phyloP scores from a whole-genome alignment of 2,113 vertebrate species.

The Uropsilus gracilis region DNA sequence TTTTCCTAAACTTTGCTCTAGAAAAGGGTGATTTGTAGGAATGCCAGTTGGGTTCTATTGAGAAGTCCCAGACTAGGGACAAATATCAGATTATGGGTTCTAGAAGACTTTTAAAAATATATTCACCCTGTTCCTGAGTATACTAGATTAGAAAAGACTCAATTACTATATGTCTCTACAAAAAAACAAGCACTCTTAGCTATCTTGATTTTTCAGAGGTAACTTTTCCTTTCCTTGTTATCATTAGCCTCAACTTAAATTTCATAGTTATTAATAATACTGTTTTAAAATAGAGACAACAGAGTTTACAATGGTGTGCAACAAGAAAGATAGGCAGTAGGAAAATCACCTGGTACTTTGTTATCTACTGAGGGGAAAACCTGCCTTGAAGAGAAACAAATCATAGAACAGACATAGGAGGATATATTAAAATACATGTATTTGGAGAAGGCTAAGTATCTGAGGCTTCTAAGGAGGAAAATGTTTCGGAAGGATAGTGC shows the following conservation, averaged over 20 bases:
- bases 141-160: background rate
- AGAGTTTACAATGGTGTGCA: background rate
- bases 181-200: background rate
- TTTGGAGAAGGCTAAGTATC: background rate
- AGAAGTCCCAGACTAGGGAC: background rate
- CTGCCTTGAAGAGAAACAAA: background rate
- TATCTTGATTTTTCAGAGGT: background rate
- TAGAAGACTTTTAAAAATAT: background rate
- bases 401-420: background rate
- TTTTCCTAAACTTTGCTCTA: background rate
- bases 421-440: too few relatives aligned
- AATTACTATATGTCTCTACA: background rate
- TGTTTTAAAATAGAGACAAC: background rate
- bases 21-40: background rate
- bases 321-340: background rate
- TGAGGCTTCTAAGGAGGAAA: background rate
- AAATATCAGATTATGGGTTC: background rate
- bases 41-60: background rate
- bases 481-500: background rate
- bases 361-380: background rate
- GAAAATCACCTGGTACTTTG: background rate
- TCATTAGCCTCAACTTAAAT: constrained; percentile 2
- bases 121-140: background rate
- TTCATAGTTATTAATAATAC: background rate
- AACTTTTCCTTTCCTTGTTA: background rate